Evolutionary conservation across 1,140 invertebrate species (phyloP), one percentile per base, ranked within the genome.

Genomic region (Helicoverpa zea): DNA sequence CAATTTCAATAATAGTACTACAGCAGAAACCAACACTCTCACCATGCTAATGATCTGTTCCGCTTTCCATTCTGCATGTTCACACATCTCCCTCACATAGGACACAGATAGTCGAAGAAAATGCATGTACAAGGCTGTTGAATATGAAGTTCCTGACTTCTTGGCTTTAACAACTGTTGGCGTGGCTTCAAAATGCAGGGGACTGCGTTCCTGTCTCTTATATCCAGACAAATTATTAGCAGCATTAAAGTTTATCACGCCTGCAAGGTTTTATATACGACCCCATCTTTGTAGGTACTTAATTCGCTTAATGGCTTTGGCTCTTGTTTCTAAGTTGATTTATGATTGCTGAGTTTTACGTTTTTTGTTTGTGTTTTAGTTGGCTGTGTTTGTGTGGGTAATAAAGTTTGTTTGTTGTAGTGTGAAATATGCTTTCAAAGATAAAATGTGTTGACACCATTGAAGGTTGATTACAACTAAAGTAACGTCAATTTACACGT

Each of bases 131-230:
- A 43, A 66, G 52, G 49, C 47, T 63, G 30, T 30, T 64, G 29
- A 43, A 47, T 64, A 64, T 64, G 5, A 64, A 64, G 63, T 43
- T 61, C 47, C 14, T 9, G 16, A 61, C n/a, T 75, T 29, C 43
- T 61, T 61, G 73, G 58, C 56, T 16, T 75, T 13, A 61, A 75
- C 73, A 49, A 75, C 35, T 51, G 54, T 59, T 75, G 73, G 73
- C 73, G 7, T 29, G 1, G 58, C 43, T 63, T 75, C 73, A 75
- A 75, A 59, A 59, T 51, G 10, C 23, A n/a, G 30, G 9, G 63
- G 0, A 61, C 30, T 61, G 58, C 54, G 35, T 54, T 52, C 14
- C 18, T n/a, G 63, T 43, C 7, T 72, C 18, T 70, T 70, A 0
- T 66, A 18, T 52, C 49, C 49, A 30, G 23, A 72, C 68, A 52